Percentiles rank a stretch among this genome's conserved stretches.
These are phyloP conservation scores for Dendropsophus ebraccatus DNA, from an alignment of 2,113 vertebrate genomes.

Conservation along the genomic window DNA sequence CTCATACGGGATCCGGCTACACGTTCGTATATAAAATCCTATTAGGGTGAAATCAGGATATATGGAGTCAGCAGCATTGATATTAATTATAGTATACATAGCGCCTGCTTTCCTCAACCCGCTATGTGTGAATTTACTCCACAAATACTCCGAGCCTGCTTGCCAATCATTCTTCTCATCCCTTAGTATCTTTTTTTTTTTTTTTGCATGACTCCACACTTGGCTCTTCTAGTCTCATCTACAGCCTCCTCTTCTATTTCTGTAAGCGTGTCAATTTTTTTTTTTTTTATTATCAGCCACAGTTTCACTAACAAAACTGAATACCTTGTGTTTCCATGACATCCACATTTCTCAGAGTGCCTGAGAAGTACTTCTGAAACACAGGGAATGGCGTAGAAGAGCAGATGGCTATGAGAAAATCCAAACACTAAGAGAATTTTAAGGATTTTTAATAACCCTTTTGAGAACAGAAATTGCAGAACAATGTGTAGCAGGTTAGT, in stretches of 20 bases:
- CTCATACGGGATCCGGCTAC: not conserved
- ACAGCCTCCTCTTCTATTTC: slow-evolving; percentile 19
- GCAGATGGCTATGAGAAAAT: slow-evolving; percentile 45
- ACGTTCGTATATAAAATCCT: not conserved
- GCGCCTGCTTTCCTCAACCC: not conserved
- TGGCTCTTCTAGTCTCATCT: not conserved
- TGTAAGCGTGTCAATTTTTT: slow-evolving; percentile 19
- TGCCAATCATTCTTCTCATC: not conserved
- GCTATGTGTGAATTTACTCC: not conserved
- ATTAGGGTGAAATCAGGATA: not conserved
- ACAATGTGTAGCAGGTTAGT: not conserved
- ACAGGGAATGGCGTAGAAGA: slow-evolving; percentile 33
- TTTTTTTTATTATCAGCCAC: slow-evolving; percentile 38
- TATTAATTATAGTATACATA: not conserved
- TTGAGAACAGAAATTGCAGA: not conserved
- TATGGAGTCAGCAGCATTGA: not conserved
- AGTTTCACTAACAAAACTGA: slow-evolving; percentile 46
- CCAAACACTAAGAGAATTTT: slow-evolving; percentile 12
- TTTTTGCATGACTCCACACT: not conserved
- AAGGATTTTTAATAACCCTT: slow-evolving; percentile 35
- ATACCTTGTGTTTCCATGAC: slow-evolving; percentile 55
- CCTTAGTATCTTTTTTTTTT: not conserved
- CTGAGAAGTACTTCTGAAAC: slow-evolving; percentile 35
- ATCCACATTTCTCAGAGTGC: slow-evolving; percentile 46
- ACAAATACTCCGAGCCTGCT: not conserved